phyloP scores from a whole-genome alignment of 2,113 vertebrate genomes.

The Menidia beryllina region DNA sequence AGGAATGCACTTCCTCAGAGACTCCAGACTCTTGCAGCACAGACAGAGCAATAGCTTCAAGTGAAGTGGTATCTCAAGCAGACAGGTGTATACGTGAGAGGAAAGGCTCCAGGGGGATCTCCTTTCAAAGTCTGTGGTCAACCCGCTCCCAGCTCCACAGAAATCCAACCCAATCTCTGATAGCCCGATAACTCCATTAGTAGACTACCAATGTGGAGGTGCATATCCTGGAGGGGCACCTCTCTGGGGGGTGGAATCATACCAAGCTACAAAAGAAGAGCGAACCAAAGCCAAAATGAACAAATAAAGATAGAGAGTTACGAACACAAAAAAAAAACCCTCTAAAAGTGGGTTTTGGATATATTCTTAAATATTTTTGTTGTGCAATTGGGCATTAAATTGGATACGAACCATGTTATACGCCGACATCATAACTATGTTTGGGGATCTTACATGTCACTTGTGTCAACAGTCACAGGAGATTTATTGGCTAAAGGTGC shows the following conservation, averaged over 20 bases:
- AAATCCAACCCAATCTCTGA: conserved; percentile 75
- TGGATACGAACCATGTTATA: conserved; percentile 28
- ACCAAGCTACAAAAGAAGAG: background rate
- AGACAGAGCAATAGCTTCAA: conserved; percentile 68
- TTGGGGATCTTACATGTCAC: conserved; percentile 71
- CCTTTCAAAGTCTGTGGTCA: conserved; percentile 74
- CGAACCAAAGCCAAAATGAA: background rate
- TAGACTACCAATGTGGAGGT: conserved; percentile 24
- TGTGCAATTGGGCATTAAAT: background rate
- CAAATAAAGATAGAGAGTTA: background rate
- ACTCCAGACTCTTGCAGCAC: conserved; percentile 65
- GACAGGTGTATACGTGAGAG: conserved; percentile 75
- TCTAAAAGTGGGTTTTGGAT: background rate
- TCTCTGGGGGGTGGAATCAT: conserved; percentile 19
- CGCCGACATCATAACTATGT: conserved; percentile 67
- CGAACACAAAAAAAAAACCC: no score
- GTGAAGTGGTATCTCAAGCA: conserved; percentile 62
- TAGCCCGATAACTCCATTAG: conserved; percentile 72
- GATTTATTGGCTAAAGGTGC: conserved; percentile 76
- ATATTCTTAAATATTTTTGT: background rate
- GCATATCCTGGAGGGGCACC: background rate
- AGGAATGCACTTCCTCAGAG: conserved; percentile 78
- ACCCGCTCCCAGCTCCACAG: conserved; percentile 53
- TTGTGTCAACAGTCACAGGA: conserved; percentile 73
- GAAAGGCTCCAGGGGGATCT: conserved; percentile 56